These are phyloP conservation scores for Stenopsyche tienmushanensis DNA, from an alignment of 1,140 invertebrate species.

Conservation along the genomic window DNA sequence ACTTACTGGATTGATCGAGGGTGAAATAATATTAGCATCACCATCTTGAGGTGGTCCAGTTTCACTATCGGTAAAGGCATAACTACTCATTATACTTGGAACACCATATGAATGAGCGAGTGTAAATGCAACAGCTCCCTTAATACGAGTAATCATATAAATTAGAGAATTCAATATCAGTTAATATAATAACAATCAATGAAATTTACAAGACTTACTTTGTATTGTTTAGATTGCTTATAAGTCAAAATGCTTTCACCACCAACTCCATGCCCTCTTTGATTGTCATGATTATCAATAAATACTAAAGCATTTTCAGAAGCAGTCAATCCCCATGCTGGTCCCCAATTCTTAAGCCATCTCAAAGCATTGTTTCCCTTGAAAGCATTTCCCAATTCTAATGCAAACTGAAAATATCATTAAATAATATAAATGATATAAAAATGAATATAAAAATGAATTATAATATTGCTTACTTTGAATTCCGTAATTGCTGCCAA, in stretches of 20 bases:
- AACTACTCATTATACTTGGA: conserved; percentile 73
- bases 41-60: conserved; percentile 60
- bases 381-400: conserved; percentile 46
- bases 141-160: no score
- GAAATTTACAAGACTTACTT: no score
- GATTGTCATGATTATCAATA: conserved; percentile 64
- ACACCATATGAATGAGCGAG: conserved; percentile 73
- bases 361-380: conserved; percentile 48
- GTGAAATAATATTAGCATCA: conserved; percentile 56
- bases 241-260: conserved; percentile 62
- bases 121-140: conserved; percentile 75
- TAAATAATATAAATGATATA: no score
- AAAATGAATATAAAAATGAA: background rate
- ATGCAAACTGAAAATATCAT: background rate
- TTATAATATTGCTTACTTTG: conserved; percentile 41
- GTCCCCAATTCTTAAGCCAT: conserved; percentile 51
- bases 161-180: no score
- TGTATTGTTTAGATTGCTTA: conserved; percentile 61
- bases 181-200: no score
- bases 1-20: conserved; percentile 53
- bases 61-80: conserved; percentile 51
- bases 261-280: conserved; percentile 59
- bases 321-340: conserved; percentile 59
- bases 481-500: conserved; percentile 79
- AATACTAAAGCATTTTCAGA: conserved; percentile 60